These are phyloP conservation scores for Drosophila anomelani DNA, from an alignment of 2,888 invertebrate species.

Conservation along the genomic window DNA sequence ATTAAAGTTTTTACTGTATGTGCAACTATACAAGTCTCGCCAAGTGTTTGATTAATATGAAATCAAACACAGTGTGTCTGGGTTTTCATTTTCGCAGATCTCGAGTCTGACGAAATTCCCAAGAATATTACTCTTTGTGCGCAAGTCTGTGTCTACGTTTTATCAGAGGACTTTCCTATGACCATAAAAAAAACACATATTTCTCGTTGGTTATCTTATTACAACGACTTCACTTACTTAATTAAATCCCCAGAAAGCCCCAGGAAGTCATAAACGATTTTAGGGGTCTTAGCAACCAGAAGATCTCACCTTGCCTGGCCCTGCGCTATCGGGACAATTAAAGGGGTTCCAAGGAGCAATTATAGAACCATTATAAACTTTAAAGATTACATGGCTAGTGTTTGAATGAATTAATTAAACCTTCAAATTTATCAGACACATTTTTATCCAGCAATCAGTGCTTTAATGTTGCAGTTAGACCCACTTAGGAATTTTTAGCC, in stretches of 20 bases:
- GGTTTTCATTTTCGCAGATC: conserved; percentile 13
- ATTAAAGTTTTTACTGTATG: conserved; percentile 9
- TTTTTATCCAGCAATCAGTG: too few species aligned
- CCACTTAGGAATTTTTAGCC: too few species aligned
- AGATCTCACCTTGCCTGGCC: conserved; percentile 7
- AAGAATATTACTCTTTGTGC: conserved; percentile 10
- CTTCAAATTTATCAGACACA: too few species aligned
- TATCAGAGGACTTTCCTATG: conserved; percentile 11
- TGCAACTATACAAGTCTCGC: conserved; percentile 5
- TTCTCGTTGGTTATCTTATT: conserved; percentile 10
- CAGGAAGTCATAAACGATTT: conserved; percentile 19
- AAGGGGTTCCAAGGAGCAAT: conserved; percentile 11
- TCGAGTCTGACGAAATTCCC: conserved; percentile 24
- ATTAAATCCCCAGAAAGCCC: conserved; percentile 12
- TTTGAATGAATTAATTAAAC: background rate
- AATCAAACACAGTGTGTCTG: conserved; percentile 22
- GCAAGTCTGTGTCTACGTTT: conserved; percentile 7
- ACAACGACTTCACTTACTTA: conserved; percentile 8
- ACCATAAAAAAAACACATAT: background rate
- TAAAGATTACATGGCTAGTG: background rate
- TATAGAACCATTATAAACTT: conserved; percentile 1
- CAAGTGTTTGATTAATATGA: conserved; percentile 13
- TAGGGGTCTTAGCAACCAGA: conserved; percentile 3
- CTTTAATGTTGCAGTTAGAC: too few species aligned
- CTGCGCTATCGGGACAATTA: conserved; percentile 15